Conservation (phyloP, 2,888 invertebrate genomes). For the Crioceris asparagi region DNA sequence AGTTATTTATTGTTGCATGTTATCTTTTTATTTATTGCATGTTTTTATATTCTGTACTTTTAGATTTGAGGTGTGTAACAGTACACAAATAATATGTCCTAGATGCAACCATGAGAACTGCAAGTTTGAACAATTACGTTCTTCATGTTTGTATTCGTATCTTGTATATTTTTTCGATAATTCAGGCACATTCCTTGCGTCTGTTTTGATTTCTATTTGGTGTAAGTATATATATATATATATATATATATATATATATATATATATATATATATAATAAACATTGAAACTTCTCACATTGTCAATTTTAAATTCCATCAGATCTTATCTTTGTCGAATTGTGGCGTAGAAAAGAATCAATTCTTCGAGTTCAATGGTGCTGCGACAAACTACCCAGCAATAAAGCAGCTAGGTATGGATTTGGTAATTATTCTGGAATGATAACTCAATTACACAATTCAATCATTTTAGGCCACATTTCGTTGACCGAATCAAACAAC, state of each 20-base stretch:
- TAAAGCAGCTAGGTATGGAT: conserved; percentile 19
- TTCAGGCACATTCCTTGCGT: neutral
- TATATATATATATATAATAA: too few species aligned
- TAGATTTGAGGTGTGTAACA: conserved; percentile 23
- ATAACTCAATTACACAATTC: neutral
- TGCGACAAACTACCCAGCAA: too few species aligned
- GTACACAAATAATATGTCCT: conserved; percentile 22
- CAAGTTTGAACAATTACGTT: conserved; percentile 17
- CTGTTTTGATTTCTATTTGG: neutral
- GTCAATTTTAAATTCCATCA: conserved; percentile 13
- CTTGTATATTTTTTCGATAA: conserved; percentile 23
- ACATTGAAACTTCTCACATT: neutral
- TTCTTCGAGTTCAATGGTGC: conserved; percentile 31
- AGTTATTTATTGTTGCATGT: neutral
- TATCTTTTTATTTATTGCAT: neutral
- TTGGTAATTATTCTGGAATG: conserved; percentile 20
- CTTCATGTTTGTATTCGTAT: conserved; percentile 18
- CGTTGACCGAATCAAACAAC: conserved; percentile 11
- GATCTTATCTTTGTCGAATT: conserved; percentile 30
- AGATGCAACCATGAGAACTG: conserved; percentile 20
- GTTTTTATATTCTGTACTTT: conserved; percentile 9
- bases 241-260: too few species aligned
- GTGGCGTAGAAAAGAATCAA: conserved; percentile 30
- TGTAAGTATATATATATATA: neutral
- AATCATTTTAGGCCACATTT: conserved; percentile 18